Evolutionary conservation across 2,797 vertebrate genomes (phyloP).

Genomic region (Threskiornis aethiopicus): DNA sequence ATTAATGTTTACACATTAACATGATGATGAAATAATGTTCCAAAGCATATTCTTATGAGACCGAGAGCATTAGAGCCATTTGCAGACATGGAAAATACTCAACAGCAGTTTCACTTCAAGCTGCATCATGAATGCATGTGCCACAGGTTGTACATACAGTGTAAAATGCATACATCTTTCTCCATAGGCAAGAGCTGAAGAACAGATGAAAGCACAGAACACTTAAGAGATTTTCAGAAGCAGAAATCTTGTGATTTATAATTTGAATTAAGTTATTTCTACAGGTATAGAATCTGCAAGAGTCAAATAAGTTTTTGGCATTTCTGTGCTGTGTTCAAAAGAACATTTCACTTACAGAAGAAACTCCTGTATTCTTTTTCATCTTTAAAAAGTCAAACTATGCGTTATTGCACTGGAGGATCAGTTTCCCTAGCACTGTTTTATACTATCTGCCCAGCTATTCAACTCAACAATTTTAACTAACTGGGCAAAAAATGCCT

Average conservation of each 20-base stretch:
- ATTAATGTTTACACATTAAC: not conserved
- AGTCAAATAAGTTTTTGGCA: not conserved
- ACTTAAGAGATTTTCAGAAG: not conserved
- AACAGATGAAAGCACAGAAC: not conserved
- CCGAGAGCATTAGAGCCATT: not conserved
- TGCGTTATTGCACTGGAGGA: not conserved
- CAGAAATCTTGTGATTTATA: not conserved
- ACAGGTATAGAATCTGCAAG: not conserved
- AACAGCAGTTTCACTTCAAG: not conserved
- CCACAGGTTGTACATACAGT: not conserved
- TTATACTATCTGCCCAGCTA: not conserved
- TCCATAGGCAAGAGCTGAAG: not conserved
- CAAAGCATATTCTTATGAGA: not conserved
- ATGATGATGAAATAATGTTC: not conserved
- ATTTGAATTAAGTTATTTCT: not conserved
- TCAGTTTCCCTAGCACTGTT: not conserved
- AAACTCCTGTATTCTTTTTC: not conserved
- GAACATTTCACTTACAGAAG: not conserved
- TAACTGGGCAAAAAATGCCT: not conserved
- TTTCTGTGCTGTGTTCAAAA: not conserved
- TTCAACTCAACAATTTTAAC: not conserved
- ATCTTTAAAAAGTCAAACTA: not conserved
- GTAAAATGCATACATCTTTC: not conserved
- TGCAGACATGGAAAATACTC: not conserved
- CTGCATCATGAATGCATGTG: not conserved